Conservation (phyloP, 2,888 invertebrate species). For the Caenorhabditis sp. region DNA sequence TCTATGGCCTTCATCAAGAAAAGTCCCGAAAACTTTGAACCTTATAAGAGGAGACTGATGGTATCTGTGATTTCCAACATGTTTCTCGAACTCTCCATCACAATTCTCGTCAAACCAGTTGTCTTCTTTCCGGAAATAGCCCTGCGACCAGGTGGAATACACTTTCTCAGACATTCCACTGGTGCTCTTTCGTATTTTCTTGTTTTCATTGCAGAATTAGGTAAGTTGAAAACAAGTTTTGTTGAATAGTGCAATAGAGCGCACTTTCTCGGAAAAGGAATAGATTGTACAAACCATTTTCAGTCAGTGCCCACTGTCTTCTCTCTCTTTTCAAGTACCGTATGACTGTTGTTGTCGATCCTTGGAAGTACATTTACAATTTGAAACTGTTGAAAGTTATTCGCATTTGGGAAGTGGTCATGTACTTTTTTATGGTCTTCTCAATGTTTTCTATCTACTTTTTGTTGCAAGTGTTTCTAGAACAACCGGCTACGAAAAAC, state of each 20-base stretch:
- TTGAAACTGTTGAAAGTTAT: neutral
- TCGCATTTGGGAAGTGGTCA: neutral
- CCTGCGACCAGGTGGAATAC: neutral
- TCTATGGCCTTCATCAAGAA: neutral
- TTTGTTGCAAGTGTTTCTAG: neutral
- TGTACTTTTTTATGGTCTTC: neutral
- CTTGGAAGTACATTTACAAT: neutral
- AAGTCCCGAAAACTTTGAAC: neutral
- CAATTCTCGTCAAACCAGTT: neutral
- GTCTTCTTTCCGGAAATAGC: conserved; percentile 2
- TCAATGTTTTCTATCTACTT: neutral
- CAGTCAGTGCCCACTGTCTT: neutral
- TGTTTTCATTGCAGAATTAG: neutral
- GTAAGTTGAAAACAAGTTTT: no score
- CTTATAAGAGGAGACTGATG: neutral
- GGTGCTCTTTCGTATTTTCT: neutral
- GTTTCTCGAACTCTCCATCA: neutral
- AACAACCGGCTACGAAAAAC: neutral
- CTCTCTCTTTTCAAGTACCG: neutral
- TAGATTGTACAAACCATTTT: no score
- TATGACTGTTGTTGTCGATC: neutral
- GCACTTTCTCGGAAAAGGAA: no score
- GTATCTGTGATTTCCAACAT: neutral
- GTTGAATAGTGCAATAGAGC: no score
- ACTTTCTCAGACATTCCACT: neutral